Evolutionary conservation across 2,888 invertebrate genomes (phyloP), one percentile per base, ranked within the genome.

Genomic region (Erynnis tages): DNA sequence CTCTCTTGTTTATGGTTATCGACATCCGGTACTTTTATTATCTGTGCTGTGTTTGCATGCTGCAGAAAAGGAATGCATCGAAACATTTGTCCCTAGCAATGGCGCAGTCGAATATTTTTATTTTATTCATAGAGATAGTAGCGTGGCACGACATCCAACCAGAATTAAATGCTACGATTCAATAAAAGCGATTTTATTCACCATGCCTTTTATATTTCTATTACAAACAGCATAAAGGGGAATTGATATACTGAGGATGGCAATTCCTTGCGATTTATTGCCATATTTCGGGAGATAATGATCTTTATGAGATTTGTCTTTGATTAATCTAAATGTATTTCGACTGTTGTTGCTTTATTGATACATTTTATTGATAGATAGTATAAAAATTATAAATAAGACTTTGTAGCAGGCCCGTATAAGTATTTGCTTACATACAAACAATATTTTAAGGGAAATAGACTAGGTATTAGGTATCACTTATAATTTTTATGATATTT

Each of bases 121-220:
- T 79, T 78, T 77, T 78, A 77, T 78, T 74, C 76, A 77, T 76
- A 73, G 70, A 67, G 66, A 62, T 59, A 61, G 60, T 69, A 75
- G 78, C 76, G 58, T 55, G 54, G 55, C 59, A 61, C 67, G 69
- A 71, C 67, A 75, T 76, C 65, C 56, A 62, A 63, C 60, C 61
- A 55, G 66, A 73, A 76, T 74, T 76, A 73, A 77, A 71, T 71
- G 67, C 61, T 71, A 71, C 69, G 78, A 82, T 85, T 85, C 81
- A 86, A 86, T 86, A 79, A 79, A 76, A 65, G 65, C 66, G 60
- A 71, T 71, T 67, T 63, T 69, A 78, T 78, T 71, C 67, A 68
- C 66, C 62, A 75, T 75, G 70, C 66, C 71, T 73, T 81, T 81
- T 79, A 79, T 83, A 70, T 82, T 82, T 84, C 86, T 82, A 85